A percentile compares a stretch with the other conserved stretches of the same genome.
Conservation (phyloP, 2,113 vertebrate species). For the Lophura nycthemera region DNA sequence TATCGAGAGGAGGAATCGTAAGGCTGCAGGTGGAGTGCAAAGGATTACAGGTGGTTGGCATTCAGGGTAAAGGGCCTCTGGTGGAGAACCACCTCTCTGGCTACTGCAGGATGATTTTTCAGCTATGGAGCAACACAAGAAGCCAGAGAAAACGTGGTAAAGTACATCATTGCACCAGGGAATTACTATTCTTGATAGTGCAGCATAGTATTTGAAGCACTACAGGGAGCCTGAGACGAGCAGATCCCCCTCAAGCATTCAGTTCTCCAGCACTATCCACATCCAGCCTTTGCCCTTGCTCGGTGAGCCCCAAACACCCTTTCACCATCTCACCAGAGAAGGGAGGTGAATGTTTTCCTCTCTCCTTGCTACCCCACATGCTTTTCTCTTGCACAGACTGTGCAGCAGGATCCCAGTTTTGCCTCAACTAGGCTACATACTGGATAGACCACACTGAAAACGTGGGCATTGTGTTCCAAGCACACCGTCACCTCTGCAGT, state of each 20-base stretch:
- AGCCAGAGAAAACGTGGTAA: neutral
- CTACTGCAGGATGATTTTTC: neutral
- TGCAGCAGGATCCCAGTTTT: neutral
- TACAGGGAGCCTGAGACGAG: neutral
- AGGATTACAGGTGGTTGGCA: neutral
- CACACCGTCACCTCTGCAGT: neutral
- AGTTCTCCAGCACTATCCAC: neutral
- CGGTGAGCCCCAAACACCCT: neutral
- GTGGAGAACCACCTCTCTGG: neutral
- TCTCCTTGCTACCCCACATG: neutral
- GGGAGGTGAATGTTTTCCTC: neutral
- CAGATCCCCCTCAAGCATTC: neutral
- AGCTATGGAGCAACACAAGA: neutral
- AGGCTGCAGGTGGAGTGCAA: neutral
- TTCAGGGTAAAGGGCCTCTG: neutral
- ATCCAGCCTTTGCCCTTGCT: neutral
- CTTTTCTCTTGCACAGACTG: neutral
- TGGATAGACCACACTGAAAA: neutral
- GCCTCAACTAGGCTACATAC: neutral
- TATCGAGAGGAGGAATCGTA: slow-evolving; percentile 18
- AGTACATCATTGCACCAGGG: neutral
- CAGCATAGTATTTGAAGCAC: neutral
- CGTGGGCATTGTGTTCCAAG: neutral
- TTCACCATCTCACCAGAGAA: neutral
- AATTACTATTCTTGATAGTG: neutral